Evolutionary conservation across 2,888 invertebrate species (phyloP).

Genomic region (Ecliptopera silaceata): DNA sequence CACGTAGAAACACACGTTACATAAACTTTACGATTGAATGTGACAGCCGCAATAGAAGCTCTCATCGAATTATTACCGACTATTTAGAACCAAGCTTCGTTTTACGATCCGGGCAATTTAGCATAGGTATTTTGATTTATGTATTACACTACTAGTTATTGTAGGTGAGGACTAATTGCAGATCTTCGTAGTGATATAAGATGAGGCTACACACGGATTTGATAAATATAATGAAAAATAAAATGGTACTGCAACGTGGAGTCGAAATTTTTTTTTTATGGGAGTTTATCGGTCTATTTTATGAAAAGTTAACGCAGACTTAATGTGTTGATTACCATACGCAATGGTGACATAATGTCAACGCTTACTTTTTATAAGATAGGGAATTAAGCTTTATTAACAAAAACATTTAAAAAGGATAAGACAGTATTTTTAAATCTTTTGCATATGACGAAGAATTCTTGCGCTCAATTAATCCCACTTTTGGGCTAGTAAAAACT

Average conservation of each 20-base stretch:
- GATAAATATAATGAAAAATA: not conserved
- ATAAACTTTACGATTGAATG: slow-evolving; percentile 12
- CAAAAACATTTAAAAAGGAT: too few relatives aligned
- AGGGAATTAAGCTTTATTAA: too few relatives aligned
- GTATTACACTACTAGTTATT: slow-evolving; percentile 10
- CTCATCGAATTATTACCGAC: slow-evolving; percentile 17
- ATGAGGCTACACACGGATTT: not conserved
- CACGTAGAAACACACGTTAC: not conserved
- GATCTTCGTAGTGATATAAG: slow-evolving; percentile 1
- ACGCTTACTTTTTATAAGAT: too few relatives aligned
- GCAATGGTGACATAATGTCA: too few relatives aligned
- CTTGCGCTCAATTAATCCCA: too few relatives aligned
- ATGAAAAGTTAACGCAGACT: too few relatives aligned
- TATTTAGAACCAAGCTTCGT: slow-evolving; percentile 24
- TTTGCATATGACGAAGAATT: too few relatives aligned
- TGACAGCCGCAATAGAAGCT: slow-evolving; percentile 15
- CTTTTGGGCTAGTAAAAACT: too few relatives aligned
- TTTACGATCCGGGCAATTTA: slow-evolving; percentile 26
- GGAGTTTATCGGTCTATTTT: too few relatives aligned
- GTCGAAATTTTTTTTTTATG: too few relatives aligned
- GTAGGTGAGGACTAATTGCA: not conserved
- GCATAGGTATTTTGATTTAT: slow-evolving; percentile 29
- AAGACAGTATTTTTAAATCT: too few relatives aligned
- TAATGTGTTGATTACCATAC: too few relatives aligned
- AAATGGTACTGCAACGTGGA: not conserved